These are phyloP conservation scores for Theristicus caerulescens DNA, from an alignment of 2,113 vertebrate species.

Conservation along the genomic window DNA sequence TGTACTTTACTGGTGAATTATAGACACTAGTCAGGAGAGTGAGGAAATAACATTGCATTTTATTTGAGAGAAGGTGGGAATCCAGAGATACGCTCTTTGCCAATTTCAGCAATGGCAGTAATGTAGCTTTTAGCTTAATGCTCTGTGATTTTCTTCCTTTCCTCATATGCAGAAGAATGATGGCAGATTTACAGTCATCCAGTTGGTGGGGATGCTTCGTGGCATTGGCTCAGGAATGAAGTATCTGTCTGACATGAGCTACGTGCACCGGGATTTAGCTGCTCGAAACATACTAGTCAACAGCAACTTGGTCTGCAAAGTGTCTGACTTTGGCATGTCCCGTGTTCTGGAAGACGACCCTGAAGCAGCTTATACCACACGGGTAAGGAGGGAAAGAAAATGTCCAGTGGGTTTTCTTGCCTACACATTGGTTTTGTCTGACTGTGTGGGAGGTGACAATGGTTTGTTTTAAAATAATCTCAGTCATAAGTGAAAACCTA, in stretches of 20 bases:
- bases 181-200: constrained; percentile 95
- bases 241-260: constrained; percentile 98
- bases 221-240: constrained; percentile 98
- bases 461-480: constrained; percentile 21
- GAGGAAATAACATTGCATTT: constrained; percentile 33
- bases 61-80: constrained; percentile 17
- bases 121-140: constrained; percentile 38
- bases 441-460: background rate
- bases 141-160: constrained; percentile 8
- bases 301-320: constrained; percentile 98
- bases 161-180: constrained; percentile 88
- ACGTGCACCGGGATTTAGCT: constrained; percentile 94
- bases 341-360: constrained; percentile 95
- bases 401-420: background rate
- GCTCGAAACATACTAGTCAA: constrained; percentile 97
- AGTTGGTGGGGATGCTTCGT: constrained; percentile 95
- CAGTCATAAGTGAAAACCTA: background rate
- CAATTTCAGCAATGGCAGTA: background rate
- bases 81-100: background rate
- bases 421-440: background rate
- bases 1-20: constrained; percentile 51
- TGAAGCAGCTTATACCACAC: constrained; percentile 94
- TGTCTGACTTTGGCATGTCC: constrained; percentile 98
- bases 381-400: constrained; percentile 77
- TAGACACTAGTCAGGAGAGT: constrained; percentile 24